These are phyloP conservation scores for Conus betulinus DNA, from an alignment of 1,140 invertebrate species.

Conservation along the genomic window DNA sequence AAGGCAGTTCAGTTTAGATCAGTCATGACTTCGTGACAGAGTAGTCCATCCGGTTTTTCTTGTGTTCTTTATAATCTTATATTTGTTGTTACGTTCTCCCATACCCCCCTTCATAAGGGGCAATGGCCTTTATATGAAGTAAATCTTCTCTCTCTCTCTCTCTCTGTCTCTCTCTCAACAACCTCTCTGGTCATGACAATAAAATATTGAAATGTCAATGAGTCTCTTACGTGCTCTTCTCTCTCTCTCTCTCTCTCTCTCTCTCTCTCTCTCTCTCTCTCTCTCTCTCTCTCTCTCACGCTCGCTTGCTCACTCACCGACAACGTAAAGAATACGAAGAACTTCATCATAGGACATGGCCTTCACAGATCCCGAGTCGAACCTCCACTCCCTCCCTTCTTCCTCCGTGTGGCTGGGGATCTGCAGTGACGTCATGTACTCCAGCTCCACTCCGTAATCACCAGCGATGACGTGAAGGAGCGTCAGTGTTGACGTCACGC, in stretches of 20 bases:
- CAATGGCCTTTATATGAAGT: no score
- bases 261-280: neutral
- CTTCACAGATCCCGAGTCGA: neutral
- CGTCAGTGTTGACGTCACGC: neutral
- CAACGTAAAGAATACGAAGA: neutral
- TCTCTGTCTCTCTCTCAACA: no score
- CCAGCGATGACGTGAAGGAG: neutral
- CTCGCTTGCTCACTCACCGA: neutral
- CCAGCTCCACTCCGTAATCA: neutral
- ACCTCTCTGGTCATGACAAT: no score
- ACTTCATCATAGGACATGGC: neutral
- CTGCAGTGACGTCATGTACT: neutral
- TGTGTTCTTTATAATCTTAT: no score
- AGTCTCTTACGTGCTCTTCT: neutral
- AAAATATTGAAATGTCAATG: no score
- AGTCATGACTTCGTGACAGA: no score
- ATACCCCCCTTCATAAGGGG: no score
- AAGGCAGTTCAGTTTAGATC: no score
- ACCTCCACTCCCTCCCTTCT: neutral
- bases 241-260: neutral
- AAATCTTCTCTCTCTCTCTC: no score
- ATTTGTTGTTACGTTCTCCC: no score
- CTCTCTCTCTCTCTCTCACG: neutral
- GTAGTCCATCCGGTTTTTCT: no score
- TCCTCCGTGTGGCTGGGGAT: neutral